These are phyloP conservation scores for Cygnus olor DNA, from an alignment of 2,797 vertebrate species.

Conservation along the genomic window DNA sequence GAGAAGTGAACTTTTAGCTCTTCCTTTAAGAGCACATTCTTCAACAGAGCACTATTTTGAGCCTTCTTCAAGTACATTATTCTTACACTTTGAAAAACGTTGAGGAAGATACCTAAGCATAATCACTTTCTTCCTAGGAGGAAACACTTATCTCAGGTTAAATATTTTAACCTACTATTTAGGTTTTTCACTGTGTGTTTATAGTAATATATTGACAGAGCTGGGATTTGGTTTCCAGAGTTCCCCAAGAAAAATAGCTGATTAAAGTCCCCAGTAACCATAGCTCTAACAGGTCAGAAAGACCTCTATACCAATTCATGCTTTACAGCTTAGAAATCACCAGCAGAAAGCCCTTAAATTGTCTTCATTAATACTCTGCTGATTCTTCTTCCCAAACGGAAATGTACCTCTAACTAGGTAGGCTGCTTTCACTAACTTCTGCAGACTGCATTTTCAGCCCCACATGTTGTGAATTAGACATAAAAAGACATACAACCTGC, in stretches of 20 bases:
- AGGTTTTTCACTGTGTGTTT: background rate
- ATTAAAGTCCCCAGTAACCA: background rate
- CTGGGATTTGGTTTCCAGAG: conserved; percentile 11
- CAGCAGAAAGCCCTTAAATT: background rate
- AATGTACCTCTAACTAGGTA: background rate
- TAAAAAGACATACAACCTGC: background rate
- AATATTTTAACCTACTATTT: conserved; percentile 6
- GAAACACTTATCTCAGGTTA: background rate
- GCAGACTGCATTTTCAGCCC: background rate
- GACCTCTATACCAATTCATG: background rate
- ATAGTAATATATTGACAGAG: conserved; percentile 13
- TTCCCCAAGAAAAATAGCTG: background rate
- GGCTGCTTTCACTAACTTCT: background rate
- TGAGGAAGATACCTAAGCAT: background rate
- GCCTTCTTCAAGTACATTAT: background rate
- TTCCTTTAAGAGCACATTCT: background rate
- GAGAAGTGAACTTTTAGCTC: background rate
- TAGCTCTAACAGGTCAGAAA: background rate
- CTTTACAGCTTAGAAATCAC: background rate
- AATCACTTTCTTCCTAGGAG: background rate
- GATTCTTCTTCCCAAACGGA: background rate
- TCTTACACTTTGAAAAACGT: background rate
- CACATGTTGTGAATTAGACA: background rate
- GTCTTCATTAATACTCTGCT: background rate
- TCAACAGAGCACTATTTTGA: background rate